phyloP scores from a whole-genome alignment of 2,888 invertebrate species.

The Fabriciana adippe region DNA sequence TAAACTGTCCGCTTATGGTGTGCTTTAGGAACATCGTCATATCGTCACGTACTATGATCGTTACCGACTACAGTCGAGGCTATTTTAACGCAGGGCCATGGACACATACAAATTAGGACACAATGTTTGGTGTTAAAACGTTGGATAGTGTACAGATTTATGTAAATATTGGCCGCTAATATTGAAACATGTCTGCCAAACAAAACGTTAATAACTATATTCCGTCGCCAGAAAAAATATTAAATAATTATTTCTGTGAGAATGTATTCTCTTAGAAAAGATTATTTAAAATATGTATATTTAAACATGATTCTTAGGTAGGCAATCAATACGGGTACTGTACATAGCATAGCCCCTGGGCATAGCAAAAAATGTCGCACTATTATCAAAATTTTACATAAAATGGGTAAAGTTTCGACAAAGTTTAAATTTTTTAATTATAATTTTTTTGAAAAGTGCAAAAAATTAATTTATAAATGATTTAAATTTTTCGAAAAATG shows the following conservation, averaged over 20 bases:
- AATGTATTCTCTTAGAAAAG: slow-evolving; percentile 20
- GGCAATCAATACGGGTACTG: too few relatives aligned
- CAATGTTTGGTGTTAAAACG: slow-evolving; percentile 75
- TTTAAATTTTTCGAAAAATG: too few relatives aligned
- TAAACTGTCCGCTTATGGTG: slow-evolving; percentile 33
- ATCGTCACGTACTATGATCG: slow-evolving; percentile 39
- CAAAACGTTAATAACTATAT: slow-evolving; percentile 59
- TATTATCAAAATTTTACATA: too few relatives aligned
- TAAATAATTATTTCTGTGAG: slow-evolving; percentile 50
- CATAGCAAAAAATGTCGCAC: too few relatives aligned
- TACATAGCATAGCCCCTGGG: too few relatives aligned
- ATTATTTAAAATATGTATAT: background rate
- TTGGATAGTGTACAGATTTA: slow-evolving; percentile 69
- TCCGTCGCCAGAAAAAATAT: slow-evolving; percentile 54
- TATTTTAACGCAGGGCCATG: slow-evolving; percentile 44
- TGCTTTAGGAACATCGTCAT: slow-evolving; percentile 32
- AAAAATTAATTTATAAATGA: too few relatives aligned
- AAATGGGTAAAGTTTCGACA: too few relatives aligned
- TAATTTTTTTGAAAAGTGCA: too few relatives aligned
- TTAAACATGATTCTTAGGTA: background rate
- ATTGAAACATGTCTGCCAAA: slow-evolving; percentile 69
- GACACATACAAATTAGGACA: slow-evolving; percentile 59
- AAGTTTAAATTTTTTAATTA: too few relatives aligned
- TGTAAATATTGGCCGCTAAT: slow-evolving; percentile 67
- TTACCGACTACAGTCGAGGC: slow-evolving; percentile 38